Base-by-base conservation (phyloP, 1,140 invertebrate genomes). In the Coptotermes formosanus region DNA sequence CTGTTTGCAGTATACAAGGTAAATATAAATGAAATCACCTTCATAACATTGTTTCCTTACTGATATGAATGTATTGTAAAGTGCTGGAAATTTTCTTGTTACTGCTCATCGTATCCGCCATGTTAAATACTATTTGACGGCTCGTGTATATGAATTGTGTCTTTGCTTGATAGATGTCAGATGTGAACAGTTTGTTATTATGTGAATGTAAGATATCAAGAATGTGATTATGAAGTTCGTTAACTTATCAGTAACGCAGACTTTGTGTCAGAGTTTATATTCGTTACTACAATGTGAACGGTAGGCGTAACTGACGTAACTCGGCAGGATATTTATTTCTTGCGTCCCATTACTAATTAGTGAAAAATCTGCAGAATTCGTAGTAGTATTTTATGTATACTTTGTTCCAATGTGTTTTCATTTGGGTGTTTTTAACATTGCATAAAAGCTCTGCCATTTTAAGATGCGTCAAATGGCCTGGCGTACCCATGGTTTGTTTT, bases 291-390 rank as follows among this genome's bases (percentile, higher is more conserved):
- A 84, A 25, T 32, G 52, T 55, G 83, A 84, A 52, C 83, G 45
- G 83, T 84, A 84, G 83, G 83, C 83, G 83, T 84, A 84, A 84
- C 83, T 84, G 64, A 75, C 64, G 64, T 75, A 75, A 75, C 25
- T 75, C n/a, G 14, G 25, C n/a, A 8, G n/a, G 6, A 75, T 25
- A 75, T 9, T 75, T 12, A n/a, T 55, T 16, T 25, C n/a, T 75
- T 75, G 8, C 19, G n/a, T 75, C 64, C n/a, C 64, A 75, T 75
- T 75, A 7, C 64, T 75, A 30, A 25, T 75, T 30, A 16, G 9
- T 75, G 64, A 7, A 30, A 75, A 75, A 30, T 25, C n/a, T 30
- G n/a, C n/a, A 75, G 64, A 25, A 9, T n/a, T 75, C 16, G 14
- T 75, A 30, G n/a, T n/a, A 75, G 9, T 25, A 75, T 25, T 75